A percentile compares a stretch with the other conserved stretches of the same genome.
Conservation (phyloP, 1,140 invertebrate genomes). For the Diplogasteroides magnus region DNA sequence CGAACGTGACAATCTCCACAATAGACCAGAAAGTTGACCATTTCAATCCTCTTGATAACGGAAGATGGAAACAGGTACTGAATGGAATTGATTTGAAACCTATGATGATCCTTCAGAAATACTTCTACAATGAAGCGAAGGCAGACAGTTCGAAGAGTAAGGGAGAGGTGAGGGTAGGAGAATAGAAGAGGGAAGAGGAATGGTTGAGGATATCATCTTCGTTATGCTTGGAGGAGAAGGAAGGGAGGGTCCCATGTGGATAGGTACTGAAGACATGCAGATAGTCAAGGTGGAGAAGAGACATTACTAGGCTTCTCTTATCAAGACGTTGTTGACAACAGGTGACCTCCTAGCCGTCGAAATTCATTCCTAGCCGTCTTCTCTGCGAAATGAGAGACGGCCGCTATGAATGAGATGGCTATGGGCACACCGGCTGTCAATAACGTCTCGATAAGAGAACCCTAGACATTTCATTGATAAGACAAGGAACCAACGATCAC, state of each 20-base stretch:
- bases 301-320: neutral
- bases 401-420: too few relatives aligned
- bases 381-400: too few relatives aligned
- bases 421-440: too few relatives aligned
- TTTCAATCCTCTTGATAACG: too few relatives aligned
- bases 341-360: neutral
- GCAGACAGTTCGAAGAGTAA: neutral
- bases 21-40: conserved; percentile 33
- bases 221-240: conserved; percentile 38
- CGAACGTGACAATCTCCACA: too few relatives aligned
- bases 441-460: too few relatives aligned
- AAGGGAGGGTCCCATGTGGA: conserved; percentile 13
- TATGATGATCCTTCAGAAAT: neutral
- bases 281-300: neutral
- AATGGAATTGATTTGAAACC: too few relatives aligned
- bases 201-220: conserved; percentile 27
- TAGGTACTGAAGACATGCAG: neutral
- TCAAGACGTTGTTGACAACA: too few relatives aligned
- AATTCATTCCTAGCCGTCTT: too few relatives aligned
- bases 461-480: neutral
- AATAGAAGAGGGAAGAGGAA: conserved; percentile 53
- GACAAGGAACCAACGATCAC: conserved; percentile 43
- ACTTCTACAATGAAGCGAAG: neutral
- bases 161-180: conserved; percentile 17
- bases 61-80: too few relatives aligned